phyloP scores from a whole-genome alignment of 1,140 invertebrate species.

The Zaprionus taronus region DNA sequence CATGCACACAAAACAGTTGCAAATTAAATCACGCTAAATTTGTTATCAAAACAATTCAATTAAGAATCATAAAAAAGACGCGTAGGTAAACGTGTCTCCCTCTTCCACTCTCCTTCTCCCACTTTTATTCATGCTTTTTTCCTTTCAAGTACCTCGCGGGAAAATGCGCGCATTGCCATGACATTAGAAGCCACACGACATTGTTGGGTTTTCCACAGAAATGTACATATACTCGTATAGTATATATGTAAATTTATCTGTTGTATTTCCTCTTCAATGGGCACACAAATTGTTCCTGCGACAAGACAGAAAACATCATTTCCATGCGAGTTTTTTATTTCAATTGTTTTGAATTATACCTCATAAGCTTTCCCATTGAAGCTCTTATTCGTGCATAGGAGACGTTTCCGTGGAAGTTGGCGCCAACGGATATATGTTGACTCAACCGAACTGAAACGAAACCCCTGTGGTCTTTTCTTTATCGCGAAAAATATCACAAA shows the following conservation, averaged over 20 bases:
- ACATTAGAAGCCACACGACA: not conserved
- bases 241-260: conserved; percentile 5
- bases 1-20: conserved; percentile 1
- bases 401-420: not conserved
- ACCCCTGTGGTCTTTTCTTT: not conserved
- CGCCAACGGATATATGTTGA: not conserved
- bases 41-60: conserved; percentile 2
- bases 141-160: not conserved
- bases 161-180: not conserved
- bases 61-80: not conserved
- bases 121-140: not conserved
- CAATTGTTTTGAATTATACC: not conserved
- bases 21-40: conserved; percentile 5
- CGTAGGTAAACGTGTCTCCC: not conserved
- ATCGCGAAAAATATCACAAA: not conserved
- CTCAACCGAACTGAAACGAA: not conserved
- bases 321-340: not conserved
- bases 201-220: not conserved
- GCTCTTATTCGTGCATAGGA: not conserved
- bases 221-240: not conserved
- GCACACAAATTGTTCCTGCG: not conserved
- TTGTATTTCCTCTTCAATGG: not conserved
- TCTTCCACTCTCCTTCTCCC: not conserved
- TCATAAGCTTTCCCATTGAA: not conserved
- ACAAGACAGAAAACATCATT: not conserved